phyloP scores from a whole-genome alignment of 1,140 invertebrate genomes.

The Andricus grossulariae region DNA sequence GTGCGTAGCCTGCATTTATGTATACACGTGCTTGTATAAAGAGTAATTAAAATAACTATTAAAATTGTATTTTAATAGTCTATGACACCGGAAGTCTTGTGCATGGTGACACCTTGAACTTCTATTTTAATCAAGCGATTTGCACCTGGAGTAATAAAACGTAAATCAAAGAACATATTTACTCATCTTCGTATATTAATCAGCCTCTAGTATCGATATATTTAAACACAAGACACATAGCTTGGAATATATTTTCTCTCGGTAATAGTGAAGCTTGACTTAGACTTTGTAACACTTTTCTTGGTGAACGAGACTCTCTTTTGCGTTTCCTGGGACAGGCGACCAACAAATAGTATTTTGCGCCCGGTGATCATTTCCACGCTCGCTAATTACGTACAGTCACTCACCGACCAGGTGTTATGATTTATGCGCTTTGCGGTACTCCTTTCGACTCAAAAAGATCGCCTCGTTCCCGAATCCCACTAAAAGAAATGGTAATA shows the following conservation, averaged over 20 bases:
- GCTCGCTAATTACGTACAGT: conserved; percentile 49
- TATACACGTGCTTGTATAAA: no score
- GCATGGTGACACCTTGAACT: background rate
- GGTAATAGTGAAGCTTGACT: background rate
- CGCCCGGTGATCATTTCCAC: conserved; percentile 22
- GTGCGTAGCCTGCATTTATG: no score
- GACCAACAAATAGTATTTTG: conserved; percentile 10
- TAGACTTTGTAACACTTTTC: conserved; percentile 29
- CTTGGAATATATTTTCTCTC: background rate
- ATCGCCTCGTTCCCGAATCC: conserved; percentile 41
- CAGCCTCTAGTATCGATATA: conserved; percentile 16
- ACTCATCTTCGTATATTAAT: conserved; percentile 15
- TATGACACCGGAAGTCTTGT: background rate
- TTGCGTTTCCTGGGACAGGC: background rate
- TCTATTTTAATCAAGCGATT: background rate
- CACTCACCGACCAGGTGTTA: conserved; percentile 44
- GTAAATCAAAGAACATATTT: conserved; percentile 11
- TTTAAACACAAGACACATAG: background rate
- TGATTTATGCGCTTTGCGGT: conserved; percentile 50
- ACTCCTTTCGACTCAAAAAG: conserved; percentile 33
- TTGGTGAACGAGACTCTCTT: background rate
- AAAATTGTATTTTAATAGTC: no score
- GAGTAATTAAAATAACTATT: no score
- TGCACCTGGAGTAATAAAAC: conserved; percentile 10
- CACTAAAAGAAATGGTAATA: conserved; percentile 14